Percentiles rank a stretch among this genome's conserved stretches.
phyloP scores from a whole-genome alignment of 2,888 invertebrate genomes.

The Geotrupes spiniger region DNA sequence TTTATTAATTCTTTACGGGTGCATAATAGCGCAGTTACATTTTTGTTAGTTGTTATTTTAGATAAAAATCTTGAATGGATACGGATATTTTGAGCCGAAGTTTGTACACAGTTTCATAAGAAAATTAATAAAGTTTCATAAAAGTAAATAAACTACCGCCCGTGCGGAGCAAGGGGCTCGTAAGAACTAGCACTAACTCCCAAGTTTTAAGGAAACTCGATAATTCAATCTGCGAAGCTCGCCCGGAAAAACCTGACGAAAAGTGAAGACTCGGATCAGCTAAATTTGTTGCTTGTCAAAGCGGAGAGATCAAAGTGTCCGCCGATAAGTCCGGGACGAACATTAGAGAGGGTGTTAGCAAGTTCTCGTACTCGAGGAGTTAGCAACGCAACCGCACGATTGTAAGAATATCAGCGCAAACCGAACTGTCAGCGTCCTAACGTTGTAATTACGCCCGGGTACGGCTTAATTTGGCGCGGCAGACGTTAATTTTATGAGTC shows the following conservation, averaged over 20 bases:
- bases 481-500: slow-evolving; percentile 12
- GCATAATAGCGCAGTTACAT: too few relatives aligned
- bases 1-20: too few relatives aligned
- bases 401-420: slow-evolving; percentile 7
- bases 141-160: too few relatives aligned
- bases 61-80: too few relatives aligned
- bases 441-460: slow-evolving; percentile 27
- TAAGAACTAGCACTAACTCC: too few relatives aligned
- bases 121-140: too few relatives aligned
- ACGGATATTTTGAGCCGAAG: too few relatives aligned
- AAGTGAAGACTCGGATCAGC: slow-evolving; percentile 13
- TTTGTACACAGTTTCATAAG: too few relatives aligned
- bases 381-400: slow-evolving; percentile 8
- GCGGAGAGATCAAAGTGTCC: slow-evolving; percentile 12
- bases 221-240: slow-evolving; percentile 1
- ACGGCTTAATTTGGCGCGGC: slow-evolving; percentile 23
- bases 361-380: slow-evolving; percentile 7
- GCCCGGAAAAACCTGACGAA: slow-evolving; percentile 7
- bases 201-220: background rate
- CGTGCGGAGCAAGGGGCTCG: too few relatives aligned
- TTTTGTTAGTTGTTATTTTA: too few relatives aligned
- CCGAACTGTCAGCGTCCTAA: slow-evolving; percentile 27
- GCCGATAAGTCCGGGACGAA: slow-evolving; percentile 8
- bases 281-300: slow-evolving; percentile 19
- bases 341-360: slow-evolving; percentile 7